Base-by-base conservation (phyloP, 23 tunicate species). In the Ciona savignyi region DNA sequence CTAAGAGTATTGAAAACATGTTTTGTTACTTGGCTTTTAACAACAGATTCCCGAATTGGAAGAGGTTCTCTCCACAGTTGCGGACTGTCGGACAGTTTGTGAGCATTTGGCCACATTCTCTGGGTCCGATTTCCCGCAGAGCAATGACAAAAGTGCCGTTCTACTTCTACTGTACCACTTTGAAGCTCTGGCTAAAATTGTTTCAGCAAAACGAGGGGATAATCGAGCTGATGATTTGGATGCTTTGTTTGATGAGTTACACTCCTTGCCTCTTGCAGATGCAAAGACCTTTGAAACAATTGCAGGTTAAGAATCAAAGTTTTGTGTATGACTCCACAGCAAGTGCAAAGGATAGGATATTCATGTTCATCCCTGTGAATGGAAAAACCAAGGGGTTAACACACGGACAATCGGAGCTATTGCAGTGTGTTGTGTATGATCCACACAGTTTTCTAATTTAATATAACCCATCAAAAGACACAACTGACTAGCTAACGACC, bases 251-350 rank as follows among this genome's bases (percentile, higher is more conserved):
- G 77, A 85, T 1, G 67, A 74, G 56, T 67, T 91, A 3, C 4
- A 9, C 23, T 32, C 2, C 6, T 25, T 85, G 29, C 78, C 78
- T 25, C 71, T 62, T 23, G 76, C 70, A 2, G 89, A 89, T 71
- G 83, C 70, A 25, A 84, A 80, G 32, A 91, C 91, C 0, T 91
- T 85, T 72, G 92, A 91, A 85, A 85, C 93, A 3, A 23, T 85
- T 21, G 97, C 97, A 66, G 95, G 95, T 82, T 28, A 28, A n/a
- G 27, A 27, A 21, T 24, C 11, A 19, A 24, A 27, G 11, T 42
- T 42, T 42, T 42, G 56, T 42, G 56, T 3, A n/a, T n/a, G n/a
- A n/a, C n/a, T n/a, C n/a, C n/a, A n/a, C n/a, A n/a, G n/a, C n/a
- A n/a, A n/a, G n/a, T n/a, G n/a, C n/a, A n/a, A n/a, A n/a, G n/a